A percentile compares a stretch with the other conserved stretches of the same genome.
Evolutionary conservation across 2,888 invertebrate species (phyloP).

Genomic region (Ophion obscuratus): DNA sequence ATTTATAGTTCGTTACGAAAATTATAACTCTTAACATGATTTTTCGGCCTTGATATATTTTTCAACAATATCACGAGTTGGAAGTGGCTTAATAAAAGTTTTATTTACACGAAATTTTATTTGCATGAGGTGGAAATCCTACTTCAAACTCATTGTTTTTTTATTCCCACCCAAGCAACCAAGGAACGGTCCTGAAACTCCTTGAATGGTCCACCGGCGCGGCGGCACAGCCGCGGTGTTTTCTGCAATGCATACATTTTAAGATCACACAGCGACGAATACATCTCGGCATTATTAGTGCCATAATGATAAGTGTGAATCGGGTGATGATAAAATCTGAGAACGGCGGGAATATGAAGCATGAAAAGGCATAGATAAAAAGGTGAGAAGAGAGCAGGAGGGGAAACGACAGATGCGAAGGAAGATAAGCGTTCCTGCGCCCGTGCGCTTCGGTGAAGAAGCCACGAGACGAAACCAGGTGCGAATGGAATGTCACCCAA

Average conservation of each 20-base stretch:
- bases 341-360: constrained; percentile 19
- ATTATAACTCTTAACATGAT: no score
- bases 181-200: no score
- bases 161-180: no score
- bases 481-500: constrained; percentile 83
- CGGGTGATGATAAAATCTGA: background rate
- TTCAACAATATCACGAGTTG: no score
- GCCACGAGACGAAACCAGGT: constrained; percentile 78
- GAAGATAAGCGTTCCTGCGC: constrained; percentile 36
- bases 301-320: background rate
- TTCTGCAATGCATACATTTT: background rate
- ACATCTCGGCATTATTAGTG: background rate
- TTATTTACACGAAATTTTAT: no score
- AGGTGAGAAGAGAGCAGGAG: constrained; percentile 8
- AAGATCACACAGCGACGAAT: background rate
- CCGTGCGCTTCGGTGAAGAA: constrained; percentile 68
- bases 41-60: no score
- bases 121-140: no score
- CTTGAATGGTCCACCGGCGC: no score
- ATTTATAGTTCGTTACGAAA: no score
- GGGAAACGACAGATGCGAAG: constrained; percentile 31
- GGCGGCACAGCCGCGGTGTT: background rate
- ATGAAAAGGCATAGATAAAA: constrained; percentile 1
- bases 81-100: no score
- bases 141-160: no score